Conservation (phyloP, 1,140 invertebrate genomes). For the Drosophila gunungcola region DNA sequence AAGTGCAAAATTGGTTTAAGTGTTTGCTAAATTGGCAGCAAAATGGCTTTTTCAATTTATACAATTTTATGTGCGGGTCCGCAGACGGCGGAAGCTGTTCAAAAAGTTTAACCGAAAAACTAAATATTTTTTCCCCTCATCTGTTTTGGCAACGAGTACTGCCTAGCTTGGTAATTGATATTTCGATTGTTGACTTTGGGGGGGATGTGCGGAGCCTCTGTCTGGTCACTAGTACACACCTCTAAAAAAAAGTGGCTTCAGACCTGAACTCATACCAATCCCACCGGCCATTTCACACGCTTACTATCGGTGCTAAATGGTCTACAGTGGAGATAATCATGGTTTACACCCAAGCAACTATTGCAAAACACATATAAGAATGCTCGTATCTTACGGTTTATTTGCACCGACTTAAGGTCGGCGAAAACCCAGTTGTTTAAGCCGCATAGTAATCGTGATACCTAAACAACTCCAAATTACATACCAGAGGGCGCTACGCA, state of each 20-base stretch:
- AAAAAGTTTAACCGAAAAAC: conserved; percentile 68
- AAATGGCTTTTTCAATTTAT: conserved; percentile 85
- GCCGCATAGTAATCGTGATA: conserved; percentile 75
- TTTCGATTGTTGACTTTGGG: conserved; percentile 37
- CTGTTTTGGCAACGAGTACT: conserved; percentile 57
- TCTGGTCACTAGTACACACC: conserved; percentile 48
- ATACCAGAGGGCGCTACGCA: conserved; percentile 83
- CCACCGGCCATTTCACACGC: conserved; percentile 63
- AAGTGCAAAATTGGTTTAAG: conserved; percentile 85
- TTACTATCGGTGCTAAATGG: conserved; percentile 52
- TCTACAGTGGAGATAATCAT: conserved; percentile 75
- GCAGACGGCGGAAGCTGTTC: conserved; percentile 28
- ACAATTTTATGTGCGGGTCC: conserved; percentile 71
- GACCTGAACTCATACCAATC: conserved; percentile 26
- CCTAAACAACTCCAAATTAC: conserved; percentile 83
- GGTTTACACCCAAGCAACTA: conserved; percentile 76
- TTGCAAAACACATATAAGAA: conserved; percentile 34
- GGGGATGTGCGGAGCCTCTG: neutral
- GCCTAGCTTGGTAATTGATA: conserved; percentile 50
- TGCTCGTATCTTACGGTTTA: conserved; percentile 50
- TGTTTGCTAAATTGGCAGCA: conserved; percentile 85
- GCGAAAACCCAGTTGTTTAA: conserved; percentile 13
- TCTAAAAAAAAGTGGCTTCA: conserved; percentile 51
- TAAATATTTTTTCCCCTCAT: conserved; percentile 33
- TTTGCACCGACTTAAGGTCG: conserved; percentile 16